Percentiles rank a stretch among this genome's conserved stretches.
Evolutionary conservation across 2,888 invertebrate species (phyloP).

Genomic region (Gonocerus acuteangulatus): DNA sequence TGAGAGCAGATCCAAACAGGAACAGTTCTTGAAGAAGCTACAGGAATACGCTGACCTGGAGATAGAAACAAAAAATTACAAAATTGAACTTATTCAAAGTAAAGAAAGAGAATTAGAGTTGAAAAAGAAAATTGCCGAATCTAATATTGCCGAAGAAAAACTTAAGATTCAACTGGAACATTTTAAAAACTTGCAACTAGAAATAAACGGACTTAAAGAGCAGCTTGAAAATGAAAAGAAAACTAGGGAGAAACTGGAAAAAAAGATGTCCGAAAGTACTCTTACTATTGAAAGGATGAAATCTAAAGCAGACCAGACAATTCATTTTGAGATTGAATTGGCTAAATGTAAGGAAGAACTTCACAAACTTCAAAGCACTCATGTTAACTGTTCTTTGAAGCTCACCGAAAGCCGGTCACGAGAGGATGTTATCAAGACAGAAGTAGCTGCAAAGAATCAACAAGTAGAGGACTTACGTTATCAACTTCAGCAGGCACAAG

Average conservation of each 20-base stretch:
- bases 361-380: background rate
- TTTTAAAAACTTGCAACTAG: background rate
- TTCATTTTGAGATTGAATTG: slow-evolving; percentile 4
- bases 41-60: background rate
- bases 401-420: background rate
- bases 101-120: background rate
- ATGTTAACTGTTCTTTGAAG: background rate
- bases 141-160: background rate
- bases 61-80: background rate
- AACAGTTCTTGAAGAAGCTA: background rate
- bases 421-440: slow-evolving; percentile 16
- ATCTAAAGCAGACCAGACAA: slow-evolving; percentile 2
- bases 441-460: slow-evolving; percentile 13
- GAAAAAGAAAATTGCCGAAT: background rate
- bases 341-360: slow-evolving; percentile 15
- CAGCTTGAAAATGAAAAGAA: background rate
- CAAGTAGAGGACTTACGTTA: slow-evolving; percentile 15
- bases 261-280: slow-evolving; percentile 4
- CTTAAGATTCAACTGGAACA: background rate
- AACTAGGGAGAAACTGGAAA: slow-evolving; percentile 11
- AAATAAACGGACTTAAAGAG: background rate
- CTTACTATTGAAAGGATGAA: background rate
- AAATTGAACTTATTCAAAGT: background rate
- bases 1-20: background rate
- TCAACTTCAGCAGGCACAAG: slow-evolving; percentile 22